Evolutionary conservation across 2,113 vertebrate species (phyloP).

Genomic region (Chrysemys picta): DNA sequence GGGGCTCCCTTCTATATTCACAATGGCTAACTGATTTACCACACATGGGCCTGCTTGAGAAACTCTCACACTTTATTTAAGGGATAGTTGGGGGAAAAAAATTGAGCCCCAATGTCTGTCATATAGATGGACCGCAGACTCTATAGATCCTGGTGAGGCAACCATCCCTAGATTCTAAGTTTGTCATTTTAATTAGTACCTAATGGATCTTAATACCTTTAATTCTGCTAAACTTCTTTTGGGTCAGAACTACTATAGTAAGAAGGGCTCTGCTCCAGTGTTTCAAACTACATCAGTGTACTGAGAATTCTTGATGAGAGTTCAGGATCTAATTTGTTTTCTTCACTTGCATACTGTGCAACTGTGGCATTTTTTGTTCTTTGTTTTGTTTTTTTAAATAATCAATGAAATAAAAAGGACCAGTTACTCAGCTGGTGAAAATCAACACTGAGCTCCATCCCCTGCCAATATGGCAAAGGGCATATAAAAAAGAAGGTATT

Average conservation of each 20-base stretch:
- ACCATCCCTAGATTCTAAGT: background rate
- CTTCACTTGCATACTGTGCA: background rate
- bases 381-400: background rate
- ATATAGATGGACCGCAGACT: background rate
- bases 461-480: background rate
- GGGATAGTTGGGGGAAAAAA: background rate
- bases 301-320: background rate
- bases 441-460: background rate
- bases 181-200: conserved; percentile 18
- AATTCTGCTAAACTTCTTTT: background rate
- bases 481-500: background rate
- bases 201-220: conserved; percentile 30
- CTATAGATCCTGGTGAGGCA: background rate
- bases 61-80: background rate
- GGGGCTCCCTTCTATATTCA: background rate
- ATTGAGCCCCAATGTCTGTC: background rate
- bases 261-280: background rate
- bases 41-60: background rate
- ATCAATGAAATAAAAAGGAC: background rate
- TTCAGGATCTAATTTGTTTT: background rate
- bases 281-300: background rate
- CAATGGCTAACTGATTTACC: background rate
- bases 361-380: background rate
- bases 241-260: background rate
- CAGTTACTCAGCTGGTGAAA: background rate